Conservation (phyloP, 2,888 invertebrate species). For the Halocaridina rubra region DNA sequence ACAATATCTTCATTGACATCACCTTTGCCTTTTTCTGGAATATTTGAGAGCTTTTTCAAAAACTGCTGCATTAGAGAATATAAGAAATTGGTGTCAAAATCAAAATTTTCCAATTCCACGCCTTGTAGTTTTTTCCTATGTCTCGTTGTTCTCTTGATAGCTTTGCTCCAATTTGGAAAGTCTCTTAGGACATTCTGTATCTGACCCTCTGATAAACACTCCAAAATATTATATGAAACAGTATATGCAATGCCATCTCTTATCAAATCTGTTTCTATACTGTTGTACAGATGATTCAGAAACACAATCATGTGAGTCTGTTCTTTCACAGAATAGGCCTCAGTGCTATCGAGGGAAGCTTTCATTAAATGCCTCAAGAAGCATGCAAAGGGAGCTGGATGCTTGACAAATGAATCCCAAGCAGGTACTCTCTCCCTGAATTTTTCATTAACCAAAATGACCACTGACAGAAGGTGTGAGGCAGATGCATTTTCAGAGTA, state of each 20-base stretch:
- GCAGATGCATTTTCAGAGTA: slow-evolving; percentile 82
- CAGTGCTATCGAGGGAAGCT: slow-evolving; percentile 76
- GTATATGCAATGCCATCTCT: slow-evolving; percentile 69
- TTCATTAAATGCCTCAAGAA: slow-evolving; percentile 86
- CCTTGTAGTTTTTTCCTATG: slow-evolving; percentile 55
- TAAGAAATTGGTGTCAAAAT: slow-evolving; percentile 89
- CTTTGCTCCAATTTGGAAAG: slow-evolving; percentile 88
- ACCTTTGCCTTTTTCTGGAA: slow-evolving; percentile 75
- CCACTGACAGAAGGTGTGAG: slow-evolving; percentile 95
- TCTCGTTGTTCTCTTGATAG: slow-evolving; percentile 87
- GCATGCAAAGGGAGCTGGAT: slow-evolving; percentile 80
- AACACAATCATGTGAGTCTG: slow-evolving; percentile 91
- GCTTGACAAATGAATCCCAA: slow-evolving; percentile 86
- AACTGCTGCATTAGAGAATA: slow-evolving; percentile 89
- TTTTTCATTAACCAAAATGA: slow-evolving; percentile 99
- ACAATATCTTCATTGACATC: slow-evolving; percentile 67
- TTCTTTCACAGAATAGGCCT: slow-evolving; percentile 72
- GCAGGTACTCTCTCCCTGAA: slow-evolving; percentile 95
- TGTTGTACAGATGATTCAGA: slow-evolving; percentile 95
- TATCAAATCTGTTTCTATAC: slow-evolving; percentile 94
- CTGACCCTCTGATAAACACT: slow-evolving; percentile 68
- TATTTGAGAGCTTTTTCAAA: slow-evolving; percentile 81
- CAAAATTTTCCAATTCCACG: slow-evolving; percentile 67
- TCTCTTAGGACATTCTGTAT: slow-evolving; percentile 84
- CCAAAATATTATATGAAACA: slow-evolving; percentile 61